Base-by-base conservation (phyloP, 2,797 vertebrate species). In the Enteromius afrohamiltoni region DNA sequence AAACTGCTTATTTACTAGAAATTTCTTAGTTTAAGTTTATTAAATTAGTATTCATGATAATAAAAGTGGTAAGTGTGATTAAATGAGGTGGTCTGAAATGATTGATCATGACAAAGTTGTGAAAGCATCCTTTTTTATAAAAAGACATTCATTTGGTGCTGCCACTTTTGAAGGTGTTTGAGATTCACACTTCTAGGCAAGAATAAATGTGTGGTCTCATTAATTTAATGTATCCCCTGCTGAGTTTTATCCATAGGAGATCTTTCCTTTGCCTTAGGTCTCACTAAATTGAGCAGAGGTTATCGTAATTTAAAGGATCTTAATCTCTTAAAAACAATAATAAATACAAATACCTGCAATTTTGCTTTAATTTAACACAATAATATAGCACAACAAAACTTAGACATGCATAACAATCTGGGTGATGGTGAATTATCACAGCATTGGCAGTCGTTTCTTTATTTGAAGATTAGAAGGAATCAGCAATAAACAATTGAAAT, bases 131-230 rank as follows among this genome's bases (percentile, higher is more conserved):
- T 51, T 77, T 37, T n/a, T 81, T 77, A 77, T 83, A 77, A 55
- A 86, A 84, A 78, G 21, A 68, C 10, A 10, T 83, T 83, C 51
- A 73, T 87, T 87, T 87, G 58, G 64, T 49, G 58, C 69, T 79
- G 80, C 76, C 86, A 80, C 64, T 77, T 85, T 82, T 82, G 26
- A 87, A 84, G 76, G 87, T 88, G 87, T 87, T 79, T 85, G 84
- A 77, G 78, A 82, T 84, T 88, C 82, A 82, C 86, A 82, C 87
- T 84, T 64, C 40, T 79, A 51, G 58, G 84, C 79, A 84, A 79
- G 79, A 88, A 88, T 85, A 88, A 86, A 87, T 76, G 86, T 86
- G 88, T 79, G 84, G 65, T 83, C 85, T 85, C 84, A 80, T 85
- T 88, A 87, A 88, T 85, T 77, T 69, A 65, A 42, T 31, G 58